phyloP scores from a whole-genome alignment of 2,888 invertebrate genomes.

The Pasiphila rectangulata region DNA sequence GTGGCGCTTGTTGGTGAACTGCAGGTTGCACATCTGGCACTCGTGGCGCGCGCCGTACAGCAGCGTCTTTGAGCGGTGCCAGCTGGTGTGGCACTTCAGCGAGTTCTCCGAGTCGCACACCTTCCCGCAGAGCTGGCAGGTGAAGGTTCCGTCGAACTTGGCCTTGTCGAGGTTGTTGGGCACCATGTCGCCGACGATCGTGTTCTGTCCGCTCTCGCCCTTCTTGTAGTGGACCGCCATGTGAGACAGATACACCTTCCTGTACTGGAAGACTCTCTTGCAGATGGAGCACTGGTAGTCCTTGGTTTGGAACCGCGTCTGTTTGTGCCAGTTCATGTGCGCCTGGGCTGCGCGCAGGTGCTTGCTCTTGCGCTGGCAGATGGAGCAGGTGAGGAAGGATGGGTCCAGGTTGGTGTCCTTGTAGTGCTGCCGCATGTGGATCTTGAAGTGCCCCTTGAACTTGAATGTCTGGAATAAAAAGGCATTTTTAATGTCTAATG shows the following conservation, averaged over 20 bases:
- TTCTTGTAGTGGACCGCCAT: constrained; percentile 74
- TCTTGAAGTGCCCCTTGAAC: constrained; percentile 68
- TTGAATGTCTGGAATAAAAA: constrained; percentile 59
- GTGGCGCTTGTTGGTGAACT: constrained; percentile 72
- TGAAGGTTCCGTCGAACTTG: constrained; percentile 53
- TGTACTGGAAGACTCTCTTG: constrained; percentile 66
- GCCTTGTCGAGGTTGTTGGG: constrained; percentile 43
- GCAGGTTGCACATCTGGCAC: constrained; percentile 69
- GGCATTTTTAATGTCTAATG: too few species aligned
- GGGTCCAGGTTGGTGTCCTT: constrained; percentile 66
- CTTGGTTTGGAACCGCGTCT: constrained; percentile 70
- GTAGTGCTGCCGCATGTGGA: constrained; percentile 73
- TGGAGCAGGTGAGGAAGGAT: constrained; percentile 60
- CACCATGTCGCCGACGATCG: constrained; percentile 51
- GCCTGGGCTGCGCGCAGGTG: constrained; percentile 71
- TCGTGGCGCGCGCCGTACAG: constrained; percentile 67
- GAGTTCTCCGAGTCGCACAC: constrained; percentile 68
- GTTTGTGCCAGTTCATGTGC: constrained; percentile 75
- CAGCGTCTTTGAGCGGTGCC: constrained; percentile 71
- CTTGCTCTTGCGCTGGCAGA: constrained; percentile 71
- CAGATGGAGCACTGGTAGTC: constrained; percentile 77
- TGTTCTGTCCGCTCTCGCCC: constrained; percentile 65
- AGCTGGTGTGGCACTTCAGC: constrained; percentile 65
- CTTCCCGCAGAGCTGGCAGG: constrained; percentile 72
- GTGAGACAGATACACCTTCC: constrained; percentile 70